These are phyloP conservation scores for Pachydiplax longipennis DNA, from an alignment of 2,888 invertebrate genomes.

Conservation along the genomic window DNA sequence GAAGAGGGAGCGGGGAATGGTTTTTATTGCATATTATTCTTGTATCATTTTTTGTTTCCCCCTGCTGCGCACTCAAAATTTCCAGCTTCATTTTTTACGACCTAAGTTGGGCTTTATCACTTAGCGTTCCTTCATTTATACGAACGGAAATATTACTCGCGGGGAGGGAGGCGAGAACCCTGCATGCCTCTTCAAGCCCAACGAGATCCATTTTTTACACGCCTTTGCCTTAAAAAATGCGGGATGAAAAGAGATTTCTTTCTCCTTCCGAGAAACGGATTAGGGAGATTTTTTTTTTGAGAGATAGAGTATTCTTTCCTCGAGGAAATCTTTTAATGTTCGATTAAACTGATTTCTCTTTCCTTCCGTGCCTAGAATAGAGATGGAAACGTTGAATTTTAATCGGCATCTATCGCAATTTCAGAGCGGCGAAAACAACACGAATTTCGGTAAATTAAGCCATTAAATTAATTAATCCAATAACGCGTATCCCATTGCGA, in stretches of 20 bases:
- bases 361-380: no score
- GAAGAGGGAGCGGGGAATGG: neutral
- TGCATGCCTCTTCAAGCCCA: neutral
- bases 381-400: no score
- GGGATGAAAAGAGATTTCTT: neutral
- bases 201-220: neutral
- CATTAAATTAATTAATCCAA: no score
- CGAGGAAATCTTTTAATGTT: no score
- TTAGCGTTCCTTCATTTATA: slow-evolving; percentile 39
- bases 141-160: neutral
- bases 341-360: no score
- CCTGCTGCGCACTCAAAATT: slow-evolving; percentile 17
- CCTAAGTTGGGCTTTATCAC: slow-evolving; percentile 39
- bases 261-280: neutral
- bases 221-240: neutral
- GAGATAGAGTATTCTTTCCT: no score
- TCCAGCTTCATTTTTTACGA: neutral
- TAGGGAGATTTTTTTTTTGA: neutral
- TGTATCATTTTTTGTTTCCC: slow-evolving; percentile 33
- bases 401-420: no score
- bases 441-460: no score
- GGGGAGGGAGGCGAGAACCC: neutral
- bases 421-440: no score
- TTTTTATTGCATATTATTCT: slow-evolving; percentile 23
- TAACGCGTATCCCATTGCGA: no score